Base-by-base conservation (phyloP, 2,888 invertebrate genomes). In the Dexiosoma caninum region DNA sequence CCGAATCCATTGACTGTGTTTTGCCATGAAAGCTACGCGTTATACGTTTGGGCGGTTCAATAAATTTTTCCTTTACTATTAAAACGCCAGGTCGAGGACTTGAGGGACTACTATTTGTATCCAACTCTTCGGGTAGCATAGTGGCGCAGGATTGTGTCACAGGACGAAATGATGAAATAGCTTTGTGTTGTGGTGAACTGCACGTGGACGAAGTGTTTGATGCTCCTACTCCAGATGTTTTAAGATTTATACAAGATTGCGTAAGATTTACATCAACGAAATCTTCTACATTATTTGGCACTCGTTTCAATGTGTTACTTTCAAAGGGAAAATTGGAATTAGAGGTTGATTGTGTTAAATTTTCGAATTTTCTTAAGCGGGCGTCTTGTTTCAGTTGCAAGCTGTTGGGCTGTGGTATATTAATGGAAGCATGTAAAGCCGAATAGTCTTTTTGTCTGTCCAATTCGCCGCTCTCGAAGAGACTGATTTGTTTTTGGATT, bases 31-130 rank as follows among this genome's bases (percentile, higher is more conserved):
- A 89, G 71, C 86, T 92, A 80, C 90, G 91, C 1, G 92, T 90
- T 60, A 92, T 88, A 27, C 91, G 89, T 78, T 91, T 91, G 1
- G 91, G 91, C 2, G 91, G 91, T 84, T 92, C 92, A 35, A 92
- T 92, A 83, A 89, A 92, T 69, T 88, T 88, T 85, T 92, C 92
- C 85, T 91, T 92, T 1, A 92, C 89, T 27, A 91, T 85, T 21
- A 92, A 87, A 3, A 91, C 88, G 1, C 91, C 91, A 0, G 91
- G 90, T 66, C 86, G 87, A 0, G 86, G 85, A 12, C 83, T 64
- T 1, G 71, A 64, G 71, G 72, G 83, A 67, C 78, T 84, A 80
- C 64, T 49, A 2, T 66, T 21, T n/a, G 84, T 71, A 42, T 62
- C 70, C 12, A 62, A 21, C 19, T 71, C 70, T 7, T 55, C 66